These are phyloP conservation scores for Sebastes diaconus DNA, from an alignment of 2,797 vertebrate species.

Conservation along the genomic window DNA sequence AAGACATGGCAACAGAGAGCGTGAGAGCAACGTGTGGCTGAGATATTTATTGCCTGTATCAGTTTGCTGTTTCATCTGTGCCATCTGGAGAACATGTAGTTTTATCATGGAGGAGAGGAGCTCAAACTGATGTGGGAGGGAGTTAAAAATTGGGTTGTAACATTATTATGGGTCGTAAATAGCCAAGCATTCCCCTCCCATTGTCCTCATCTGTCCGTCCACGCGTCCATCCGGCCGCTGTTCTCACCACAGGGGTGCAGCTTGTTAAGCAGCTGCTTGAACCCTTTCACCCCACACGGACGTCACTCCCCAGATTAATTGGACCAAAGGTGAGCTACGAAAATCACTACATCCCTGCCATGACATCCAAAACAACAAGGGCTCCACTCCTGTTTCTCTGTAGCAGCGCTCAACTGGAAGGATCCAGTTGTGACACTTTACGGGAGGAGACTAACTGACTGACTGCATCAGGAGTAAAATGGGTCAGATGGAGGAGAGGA, in stretches of 20 bases:
- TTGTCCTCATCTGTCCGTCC: slow-evolving; percentile 28
- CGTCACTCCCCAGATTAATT: slow-evolving; percentile 57
- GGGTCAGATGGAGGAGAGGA: background rate
- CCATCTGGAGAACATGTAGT: background rate
- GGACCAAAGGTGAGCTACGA: slow-evolving; percentile 68
- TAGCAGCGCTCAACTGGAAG: slow-evolving; percentile 8
- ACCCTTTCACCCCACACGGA: slow-evolving; percentile 47
- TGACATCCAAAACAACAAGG: slow-evolving; percentile 44
- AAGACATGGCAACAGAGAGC: background rate
- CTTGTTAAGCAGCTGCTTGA: slow-evolving; percentile 59
- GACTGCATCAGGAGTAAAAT: background rate
- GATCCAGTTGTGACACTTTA: slow-evolving; percentile 19
- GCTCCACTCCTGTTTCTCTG: background rate
- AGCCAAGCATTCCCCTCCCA: background rate
- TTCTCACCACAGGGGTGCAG: slow-evolving; percentile 38
- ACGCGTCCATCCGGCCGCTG: slow-evolving; percentile 3
- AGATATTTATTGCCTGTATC: background rate
- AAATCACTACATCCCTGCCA: slow-evolving; percentile 26
- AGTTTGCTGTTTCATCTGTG: background rate
- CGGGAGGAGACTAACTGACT: background rate
- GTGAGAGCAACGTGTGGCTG: background rate
- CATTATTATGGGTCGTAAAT: slow-evolving; percentile 29
- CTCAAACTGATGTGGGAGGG: background rate
- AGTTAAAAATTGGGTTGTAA: background rate
- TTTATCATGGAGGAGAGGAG: background rate